phyloP scores from a whole-genome alignment of 2,888 invertebrate genomes.

The Asteroscopus sphinx region DNA sequence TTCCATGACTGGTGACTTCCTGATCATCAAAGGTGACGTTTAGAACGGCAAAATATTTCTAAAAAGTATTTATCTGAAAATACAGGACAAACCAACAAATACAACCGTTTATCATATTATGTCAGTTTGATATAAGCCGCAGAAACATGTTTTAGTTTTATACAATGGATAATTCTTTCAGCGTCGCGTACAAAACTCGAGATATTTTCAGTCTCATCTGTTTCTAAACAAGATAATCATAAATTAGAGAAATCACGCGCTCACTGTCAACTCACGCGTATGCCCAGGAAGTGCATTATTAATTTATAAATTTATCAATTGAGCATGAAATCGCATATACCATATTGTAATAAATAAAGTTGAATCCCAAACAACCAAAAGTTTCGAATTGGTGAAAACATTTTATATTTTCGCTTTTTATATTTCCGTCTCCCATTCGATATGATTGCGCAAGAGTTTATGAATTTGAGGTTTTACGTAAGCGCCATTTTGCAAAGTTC shows the following conservation, averaged over 20 bases:
- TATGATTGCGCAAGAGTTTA: slow-evolving; percentile 45
- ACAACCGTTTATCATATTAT: slow-evolving; percentile 19
- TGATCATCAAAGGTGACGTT: background rate
- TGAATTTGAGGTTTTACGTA: slow-evolving; percentile 39
- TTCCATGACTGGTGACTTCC: no score
- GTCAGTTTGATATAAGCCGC: slow-evolving; percentile 16
- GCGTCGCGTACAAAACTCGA: slow-evolving; percentile 37
- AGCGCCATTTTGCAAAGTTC: slow-evolving; percentile 34
- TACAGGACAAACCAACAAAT: slow-evolving; percentile 4
- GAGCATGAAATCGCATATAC: slow-evolving; percentile 31
- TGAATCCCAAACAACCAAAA: slow-evolving; percentile 2
- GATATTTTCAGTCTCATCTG: slow-evolving; percentile 56
- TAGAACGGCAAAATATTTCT: slow-evolving; percentile 1
- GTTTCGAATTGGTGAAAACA: slow-evolving; percentile 9
- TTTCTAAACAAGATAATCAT: slow-evolving; percentile 48
- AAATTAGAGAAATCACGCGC: slow-evolving; percentile 55
- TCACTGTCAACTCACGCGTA: slow-evolving; percentile 36
- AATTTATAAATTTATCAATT: slow-evolving; percentile 47
- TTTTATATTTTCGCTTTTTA: slow-evolving; percentile 5
- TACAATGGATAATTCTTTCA: slow-evolving; percentile 54
- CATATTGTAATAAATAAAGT: slow-evolving; percentile 35
- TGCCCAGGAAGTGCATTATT: slow-evolving; percentile 50
- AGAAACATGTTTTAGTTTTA: slow-evolving; percentile 34
- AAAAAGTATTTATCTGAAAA: background rate
- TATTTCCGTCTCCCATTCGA: slow-evolving; percentile 20